Evolutionary conservation across 1,140 invertebrate species (phyloP).

Genomic region (Apis cerana): DNA sequence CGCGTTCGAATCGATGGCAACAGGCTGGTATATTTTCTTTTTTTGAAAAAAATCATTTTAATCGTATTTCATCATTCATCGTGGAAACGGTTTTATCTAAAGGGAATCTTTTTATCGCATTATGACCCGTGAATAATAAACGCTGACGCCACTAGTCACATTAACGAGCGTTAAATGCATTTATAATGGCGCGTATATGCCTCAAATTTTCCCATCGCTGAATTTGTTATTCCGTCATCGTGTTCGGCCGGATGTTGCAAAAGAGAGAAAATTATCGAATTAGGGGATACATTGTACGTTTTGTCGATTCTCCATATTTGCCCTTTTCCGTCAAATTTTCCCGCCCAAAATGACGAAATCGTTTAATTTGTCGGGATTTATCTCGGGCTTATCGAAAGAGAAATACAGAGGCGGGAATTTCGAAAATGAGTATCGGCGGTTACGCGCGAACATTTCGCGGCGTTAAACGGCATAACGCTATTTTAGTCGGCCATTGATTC

Average conservation of each 20-base stretch:
- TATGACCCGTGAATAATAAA: conserved; percentile 24
- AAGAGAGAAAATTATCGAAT: background rate
- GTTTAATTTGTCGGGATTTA: background rate
- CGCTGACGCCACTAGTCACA: background rate
- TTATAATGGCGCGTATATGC: background rate
- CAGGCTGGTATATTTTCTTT: too few species aligned
- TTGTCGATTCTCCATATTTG: too few species aligned
- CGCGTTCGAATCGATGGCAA: background rate
- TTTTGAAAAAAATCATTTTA: background rate
- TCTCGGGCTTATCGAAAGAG: background rate
- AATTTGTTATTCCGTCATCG: conserved; percentile 24
- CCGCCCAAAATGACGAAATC: background rate
- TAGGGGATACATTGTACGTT: background rate
- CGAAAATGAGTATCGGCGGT: background rate
- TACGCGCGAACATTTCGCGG: background rate
- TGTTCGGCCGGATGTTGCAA: background rate
- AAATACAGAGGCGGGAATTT: background rate
- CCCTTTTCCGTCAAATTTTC: background rate
- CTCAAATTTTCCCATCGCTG: conserved; percentile 5
- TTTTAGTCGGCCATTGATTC: background rate
- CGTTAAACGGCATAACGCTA: background rate
- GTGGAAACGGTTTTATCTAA: conserved; percentile 1
- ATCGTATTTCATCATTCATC: too few species aligned
- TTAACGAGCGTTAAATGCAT: conserved; percentile 22
- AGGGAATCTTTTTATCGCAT: background rate